Base-by-base conservation (phyloP, 2,797 vertebrate species). In the Chelonia mydas region DNA sequence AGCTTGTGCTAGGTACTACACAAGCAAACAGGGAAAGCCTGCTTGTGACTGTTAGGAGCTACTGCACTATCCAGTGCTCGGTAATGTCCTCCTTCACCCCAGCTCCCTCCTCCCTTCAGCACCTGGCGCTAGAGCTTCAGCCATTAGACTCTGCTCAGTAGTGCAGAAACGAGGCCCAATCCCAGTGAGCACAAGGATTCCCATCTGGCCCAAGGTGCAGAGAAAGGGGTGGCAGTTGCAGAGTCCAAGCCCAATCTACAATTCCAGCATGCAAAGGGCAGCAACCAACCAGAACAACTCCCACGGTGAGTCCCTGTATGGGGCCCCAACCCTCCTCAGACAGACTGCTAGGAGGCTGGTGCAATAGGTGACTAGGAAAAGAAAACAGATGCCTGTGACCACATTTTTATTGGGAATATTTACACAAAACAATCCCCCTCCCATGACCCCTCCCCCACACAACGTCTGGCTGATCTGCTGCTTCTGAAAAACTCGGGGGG, bases 351-450 rank as follows among this genome's bases (percentile, higher is more conserved):
- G 11, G 37, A 19, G 1, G 84, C 1, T 0, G 41, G 9, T 72
- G 57, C 72, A 55, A 93, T 17, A 4, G 49, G 21, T 6, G 72
- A 55, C 23, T 0, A 7, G 81, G n/a, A 0, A 11, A 2, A 81
- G 17, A 7, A 50, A 16, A 25, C 2, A 28, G 59, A 47, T 83
- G 41, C 54, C 79, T 90, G 61, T n/a, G 54, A 81, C 16, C 23
- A 82, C 51, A 53, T 78, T 81, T 98, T 97, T 97, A 98, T 96
- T 98, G 83, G 89, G 86, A 61, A 28, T 88, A 96, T 84, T 88
- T 93, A 95, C 88, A 89, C 31, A 91, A 37, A 84, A 15, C 49
- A 54, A 37, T 3, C 47, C 37, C 55, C 81, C 87, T 90, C 84
- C 49, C 61, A 81, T 54, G 37, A 21, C 85, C 65, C 81, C 88